phyloP scores from a whole-genome alignment of 2,888 invertebrate genomes.

The Aleiodes alternator region DNA sequence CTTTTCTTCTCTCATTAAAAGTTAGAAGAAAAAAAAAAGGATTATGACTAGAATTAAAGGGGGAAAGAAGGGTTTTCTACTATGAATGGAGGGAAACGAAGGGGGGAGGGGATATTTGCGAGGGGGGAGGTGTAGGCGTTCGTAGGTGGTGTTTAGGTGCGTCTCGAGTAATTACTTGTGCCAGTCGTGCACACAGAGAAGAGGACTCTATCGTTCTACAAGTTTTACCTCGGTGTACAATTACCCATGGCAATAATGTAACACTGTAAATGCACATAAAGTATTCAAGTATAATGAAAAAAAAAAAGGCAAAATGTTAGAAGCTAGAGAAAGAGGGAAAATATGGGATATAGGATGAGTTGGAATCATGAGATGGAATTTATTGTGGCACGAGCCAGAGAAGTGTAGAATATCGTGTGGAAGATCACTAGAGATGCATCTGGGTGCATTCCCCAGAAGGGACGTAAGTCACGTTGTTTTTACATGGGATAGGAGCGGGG shows the following conservation, averaged over 20 bases:
- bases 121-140: conserved; percentile 59
- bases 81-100: conserved; percentile 14
- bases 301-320: conserved; percentile 7
- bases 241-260: conserved; percentile 55
- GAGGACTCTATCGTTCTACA: conserved; percentile 64
- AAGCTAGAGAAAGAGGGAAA: background rate
- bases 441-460: conserved; percentile 42
- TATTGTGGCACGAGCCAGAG: conserved; percentile 48
- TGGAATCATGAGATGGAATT: conserved; percentile 43
- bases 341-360: conserved; percentile 18
- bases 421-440: conserved; percentile 36
- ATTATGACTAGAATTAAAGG: background rate
- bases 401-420: conserved; percentile 30
- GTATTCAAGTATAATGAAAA: no score
- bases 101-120: conserved; percentile 18
- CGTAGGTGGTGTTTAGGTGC: conserved; percentile 68
- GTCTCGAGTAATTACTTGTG: conserved; percentile 67
- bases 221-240: conserved; percentile 58
- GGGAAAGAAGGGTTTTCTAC: conserved; percentile 29
- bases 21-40: background rate
- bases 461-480: conserved; percentile 42
- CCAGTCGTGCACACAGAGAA: conserved; percentile 52
- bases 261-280: conserved; percentile 21
- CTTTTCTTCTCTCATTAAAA: conserved; percentile 28
- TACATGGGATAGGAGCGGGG: no score